Evolutionary conservation across 2,888 invertebrate species (phyloP).

Genomic region (Villa cingulata): DNA sequence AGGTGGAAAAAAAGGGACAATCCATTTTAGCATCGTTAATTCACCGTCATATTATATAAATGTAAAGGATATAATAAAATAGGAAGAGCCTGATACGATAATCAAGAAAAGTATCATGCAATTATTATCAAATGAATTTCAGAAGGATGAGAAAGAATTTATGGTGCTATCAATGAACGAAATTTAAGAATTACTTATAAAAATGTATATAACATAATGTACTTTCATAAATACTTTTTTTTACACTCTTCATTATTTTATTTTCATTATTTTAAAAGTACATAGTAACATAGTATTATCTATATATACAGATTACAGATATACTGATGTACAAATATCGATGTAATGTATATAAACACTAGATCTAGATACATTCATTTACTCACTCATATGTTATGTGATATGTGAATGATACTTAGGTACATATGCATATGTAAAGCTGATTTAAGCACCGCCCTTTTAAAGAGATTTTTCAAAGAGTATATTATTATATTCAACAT

Average conservation of each 20-base stretch:
- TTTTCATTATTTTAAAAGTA: no score
- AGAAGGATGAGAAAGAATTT: slow-evolving; percentile 1
- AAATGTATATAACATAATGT: no score
- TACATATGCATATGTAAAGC: no score
- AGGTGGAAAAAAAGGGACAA: neutral
- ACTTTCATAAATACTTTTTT: neutral
- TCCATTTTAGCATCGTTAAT: neutral
- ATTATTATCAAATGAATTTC: slow-evolving; percentile 8
- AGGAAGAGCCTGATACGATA: slow-evolving; percentile 8
- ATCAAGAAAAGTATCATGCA: slow-evolving; percentile 11
- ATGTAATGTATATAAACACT: no score
- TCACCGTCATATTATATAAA: neutral
- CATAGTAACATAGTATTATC: no score
- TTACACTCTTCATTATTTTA: no score
- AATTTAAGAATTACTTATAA: neutral
- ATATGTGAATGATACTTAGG: no score
- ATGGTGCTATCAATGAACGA: neutral
- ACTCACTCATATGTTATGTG: no score
- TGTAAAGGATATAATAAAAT: slow-evolving; percentile 4
- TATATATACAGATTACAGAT: no score
- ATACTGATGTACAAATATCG: no score
- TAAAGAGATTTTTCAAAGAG: neutral
- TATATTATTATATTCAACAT: no score
- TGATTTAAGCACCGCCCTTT: neutral
- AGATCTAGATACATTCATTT: no score